Percentiles rank a stretch among this genome's conserved stretches.
These are phyloP conservation scores for Synanthedon vespiformis DNA, from an alignment of 2,888 invertebrate species.

Conservation along the genomic window DNA sequence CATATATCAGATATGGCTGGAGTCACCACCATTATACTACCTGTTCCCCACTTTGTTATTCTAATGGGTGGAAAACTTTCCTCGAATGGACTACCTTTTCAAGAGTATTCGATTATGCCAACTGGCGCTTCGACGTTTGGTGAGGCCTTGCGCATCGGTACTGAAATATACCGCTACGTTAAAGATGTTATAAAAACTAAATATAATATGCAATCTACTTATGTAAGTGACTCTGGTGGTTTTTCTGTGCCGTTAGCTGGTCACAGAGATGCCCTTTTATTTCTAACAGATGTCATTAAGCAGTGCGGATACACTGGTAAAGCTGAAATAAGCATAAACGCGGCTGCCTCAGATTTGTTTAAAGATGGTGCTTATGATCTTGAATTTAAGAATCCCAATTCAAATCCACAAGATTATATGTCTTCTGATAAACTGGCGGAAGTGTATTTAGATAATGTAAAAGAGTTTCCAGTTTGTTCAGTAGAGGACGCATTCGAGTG, in stretches of 20 bases:
- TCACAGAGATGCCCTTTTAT: conserved; percentile 90
- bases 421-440: conserved; percentile 85
- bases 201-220: conserved; percentile 90
- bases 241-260: conserved; percentile 96
- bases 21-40: conserved; percentile 88
- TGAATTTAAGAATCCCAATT: conserved; percentile 96
- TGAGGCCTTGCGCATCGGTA: conserved; percentile 98
- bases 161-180: conserved; percentile 94
- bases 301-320: conserved; percentile 95
- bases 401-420: conserved; percentile 86
- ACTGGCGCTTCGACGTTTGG: conserved; percentile 90
- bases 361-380: conserved; percentile 90
- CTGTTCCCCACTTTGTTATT: conserved; percentile 97
- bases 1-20: conserved; percentile 97
- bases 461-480: conserved; percentile 90
- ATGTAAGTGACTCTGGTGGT: conserved; percentile 97
- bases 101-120: conserved; percentile 94
- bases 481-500: conserved; percentile 98
- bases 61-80: conserved; percentile 97
- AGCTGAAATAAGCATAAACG: conserved; percentile 94
- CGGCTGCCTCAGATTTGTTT: conserved; percentile 95
- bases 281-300: conserved; percentile 87
- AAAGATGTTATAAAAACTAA: conserved; percentile 90
- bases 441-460: conserved; percentile 89
- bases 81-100: conserved; percentile 95